Conservation (phyloP, 1,140 invertebrate species). For the Asobara japonica region DNA sequence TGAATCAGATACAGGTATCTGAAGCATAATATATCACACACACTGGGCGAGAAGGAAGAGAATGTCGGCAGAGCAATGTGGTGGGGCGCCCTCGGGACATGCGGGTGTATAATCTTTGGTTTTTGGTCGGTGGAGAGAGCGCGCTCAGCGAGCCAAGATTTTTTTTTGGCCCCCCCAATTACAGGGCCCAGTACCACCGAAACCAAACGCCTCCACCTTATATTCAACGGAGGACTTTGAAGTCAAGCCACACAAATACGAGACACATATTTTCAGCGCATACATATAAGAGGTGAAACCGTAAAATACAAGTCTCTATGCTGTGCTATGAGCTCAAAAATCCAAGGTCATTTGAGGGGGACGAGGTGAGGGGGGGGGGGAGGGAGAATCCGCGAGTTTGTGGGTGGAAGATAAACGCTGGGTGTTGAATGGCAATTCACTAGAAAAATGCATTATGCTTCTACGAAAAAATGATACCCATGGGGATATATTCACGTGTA, state of each 20-base stretch:
- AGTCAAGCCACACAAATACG: neutral
- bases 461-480: neutral
- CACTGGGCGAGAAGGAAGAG: conserved; percentile 34
- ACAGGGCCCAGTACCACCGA: conserved; percentile 67
- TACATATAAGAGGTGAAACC: neutral
- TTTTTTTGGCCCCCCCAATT: conserved; percentile 65
- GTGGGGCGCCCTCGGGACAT: conserved; percentile 58
- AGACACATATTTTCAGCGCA: neutral
- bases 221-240: neutral
- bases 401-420: conserved; percentile 5
- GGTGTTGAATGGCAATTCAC: conserved; percentile 5
- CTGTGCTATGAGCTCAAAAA: neutral
- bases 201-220: conserved; percentile 61
- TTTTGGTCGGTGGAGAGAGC: conserved; percentile 50
- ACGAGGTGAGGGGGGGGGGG: neutral
- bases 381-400: neutral
- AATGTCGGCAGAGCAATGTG: conserved; percentile 46
- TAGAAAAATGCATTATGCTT: conserved; percentile 4
- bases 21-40: conserved; percentile 65
- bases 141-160: conserved; percentile 52
- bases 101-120: conserved; percentile 67
- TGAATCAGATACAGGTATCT: conserved; percentile 67
- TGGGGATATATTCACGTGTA: neutral
- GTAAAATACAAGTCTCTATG: neutral
- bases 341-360: neutral